These are phyloP conservation scores for Anodontia alba DNA, from an alignment of 2,888 invertebrate genomes.

Conservation along the genomic window DNA sequence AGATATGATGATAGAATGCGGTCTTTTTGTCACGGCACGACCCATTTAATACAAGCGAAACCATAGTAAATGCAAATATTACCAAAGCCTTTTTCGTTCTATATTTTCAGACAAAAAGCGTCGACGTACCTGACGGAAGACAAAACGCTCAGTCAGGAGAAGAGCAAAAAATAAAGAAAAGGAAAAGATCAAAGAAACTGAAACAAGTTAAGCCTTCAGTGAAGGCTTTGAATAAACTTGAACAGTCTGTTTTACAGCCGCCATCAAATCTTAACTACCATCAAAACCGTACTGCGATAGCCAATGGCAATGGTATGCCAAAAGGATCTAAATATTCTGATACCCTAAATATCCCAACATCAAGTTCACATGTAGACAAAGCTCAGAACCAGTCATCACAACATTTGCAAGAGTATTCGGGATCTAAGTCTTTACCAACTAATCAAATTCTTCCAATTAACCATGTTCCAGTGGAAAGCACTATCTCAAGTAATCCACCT, in stretches of 20 bases:
- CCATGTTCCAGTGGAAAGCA: neutral
- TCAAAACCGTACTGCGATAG: neutral
- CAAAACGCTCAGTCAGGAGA: neutral
- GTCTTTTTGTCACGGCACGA: too few relatives aligned
- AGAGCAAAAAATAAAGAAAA: neutral
- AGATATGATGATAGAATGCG: too few relatives aligned
- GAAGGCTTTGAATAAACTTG: neutral
- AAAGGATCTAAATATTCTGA: neutral
- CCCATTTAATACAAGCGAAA: too few relatives aligned
- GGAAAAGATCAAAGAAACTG: neutral
- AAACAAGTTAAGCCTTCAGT: neutral
- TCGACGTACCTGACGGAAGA: neutral
- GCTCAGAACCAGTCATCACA: too few relatives aligned
- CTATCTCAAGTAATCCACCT: neutral
- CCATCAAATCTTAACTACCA: neutral
- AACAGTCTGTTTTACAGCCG: neutral
- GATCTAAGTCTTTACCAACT: neutral
- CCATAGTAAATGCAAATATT: too few relatives aligned
- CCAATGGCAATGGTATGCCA: neutral
- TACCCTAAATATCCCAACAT: neutral
- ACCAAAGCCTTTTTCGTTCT: too few relatives aligned
- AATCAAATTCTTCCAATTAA: constrained; percentile 10
- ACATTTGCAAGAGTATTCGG: too few relatives aligned
- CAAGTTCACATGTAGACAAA: too few relatives aligned
- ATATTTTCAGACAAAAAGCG: neutral